Conservation (phyloP, 2,113 vertebrate species). For the Naja naja region DNA sequence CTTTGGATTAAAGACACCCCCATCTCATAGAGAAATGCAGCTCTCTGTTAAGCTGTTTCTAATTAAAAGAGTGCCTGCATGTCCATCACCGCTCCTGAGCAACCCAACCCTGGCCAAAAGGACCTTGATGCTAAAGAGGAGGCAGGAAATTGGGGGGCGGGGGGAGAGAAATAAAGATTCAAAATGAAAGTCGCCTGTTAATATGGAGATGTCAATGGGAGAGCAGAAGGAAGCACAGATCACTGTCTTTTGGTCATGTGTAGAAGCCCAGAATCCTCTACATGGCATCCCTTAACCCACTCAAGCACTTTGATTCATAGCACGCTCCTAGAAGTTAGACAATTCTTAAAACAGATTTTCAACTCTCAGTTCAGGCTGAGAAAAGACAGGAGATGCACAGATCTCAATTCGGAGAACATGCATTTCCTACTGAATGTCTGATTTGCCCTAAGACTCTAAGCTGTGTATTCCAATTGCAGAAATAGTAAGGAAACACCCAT, state of each 20-base stretch:
- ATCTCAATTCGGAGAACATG: background rate
- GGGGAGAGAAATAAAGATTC: background rate
- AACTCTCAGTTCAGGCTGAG: background rate
- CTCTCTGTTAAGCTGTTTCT: conserved; percentile 62
- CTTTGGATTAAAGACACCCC: conserved; percentile 27
- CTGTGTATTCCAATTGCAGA: background rate
- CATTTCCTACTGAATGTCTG: background rate
- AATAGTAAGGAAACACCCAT: background rate
- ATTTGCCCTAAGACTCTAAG: background rate
- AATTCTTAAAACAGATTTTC: background rate
- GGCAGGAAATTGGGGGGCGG: no score
- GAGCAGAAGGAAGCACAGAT: background rate
- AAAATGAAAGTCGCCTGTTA: background rate
- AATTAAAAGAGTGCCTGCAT: conserved; percentile 56
- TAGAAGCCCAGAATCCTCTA: background rate
- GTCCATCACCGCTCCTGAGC: conserved; percentile 29
- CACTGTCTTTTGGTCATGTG: background rate
- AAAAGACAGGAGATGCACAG: background rate
- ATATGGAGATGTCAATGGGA: background rate
- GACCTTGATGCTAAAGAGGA: background rate
- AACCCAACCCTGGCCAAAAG: background rate
- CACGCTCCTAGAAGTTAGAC: background rate
- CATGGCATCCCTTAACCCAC: background rate
- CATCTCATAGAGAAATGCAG: background rate
- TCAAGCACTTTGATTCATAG: background rate